These are phyloP conservation scores for Sternarchorhynchus goeldii DNA, from an alignment of 2,797 vertebrate species.

Conservation along the genomic window DNA sequence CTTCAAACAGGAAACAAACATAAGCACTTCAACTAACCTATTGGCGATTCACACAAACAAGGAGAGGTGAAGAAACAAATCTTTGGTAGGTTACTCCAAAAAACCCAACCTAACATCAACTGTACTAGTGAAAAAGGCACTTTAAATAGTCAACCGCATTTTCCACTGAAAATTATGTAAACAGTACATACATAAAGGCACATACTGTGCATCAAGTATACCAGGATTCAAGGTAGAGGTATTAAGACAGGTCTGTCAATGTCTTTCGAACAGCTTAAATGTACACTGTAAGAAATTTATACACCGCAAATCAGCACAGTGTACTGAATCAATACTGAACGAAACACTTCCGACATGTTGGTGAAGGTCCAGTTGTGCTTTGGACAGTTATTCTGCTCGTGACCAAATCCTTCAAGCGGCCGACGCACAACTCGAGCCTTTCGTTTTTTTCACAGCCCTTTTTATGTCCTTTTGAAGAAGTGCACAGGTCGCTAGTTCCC, in stretches of 20 bases:
- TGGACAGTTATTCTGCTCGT: slow-evolving; percentile 5
- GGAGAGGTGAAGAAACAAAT: slow-evolving; percentile 37
- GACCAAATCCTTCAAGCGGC: slow-evolving; percentile 15
- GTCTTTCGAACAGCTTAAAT: slow-evolving; percentile 37
- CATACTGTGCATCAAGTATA: slow-evolving; percentile 67
- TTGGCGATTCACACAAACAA: slow-evolving; percentile 42
- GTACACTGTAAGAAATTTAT: slow-evolving; percentile 43
- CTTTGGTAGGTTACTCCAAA: slow-evolving; percentile 59
- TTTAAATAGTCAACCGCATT: slow-evolving; percentile 54
- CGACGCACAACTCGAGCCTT: slow-evolving; percentile 26
- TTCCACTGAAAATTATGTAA: slow-evolving; percentile 60
- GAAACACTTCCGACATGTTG: slow-evolving; percentile 33
- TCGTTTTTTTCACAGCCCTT: slow-evolving; percentile 21
- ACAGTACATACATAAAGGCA: slow-evolving; percentile 62
- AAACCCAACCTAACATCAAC: slow-evolving; percentile 32
- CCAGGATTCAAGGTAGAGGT: slow-evolving; percentile 66
- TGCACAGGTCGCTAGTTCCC: slow-evolving; percentile 14
- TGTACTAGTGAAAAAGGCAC: slow-evolving; percentile 61
- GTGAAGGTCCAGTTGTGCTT: slow-evolving; percentile 29
- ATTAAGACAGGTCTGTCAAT: slow-evolving; percentile 45
- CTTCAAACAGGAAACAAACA: slow-evolving; percentile 47
- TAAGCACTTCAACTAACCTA: slow-evolving; percentile 41
- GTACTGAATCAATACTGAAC: slow-evolving; percentile 30
- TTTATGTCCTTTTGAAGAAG: slow-evolving; percentile 16
- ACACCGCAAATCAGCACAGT: slow-evolving; percentile 10